Percentiles rank a stretch among this genome's conserved stretches.
Conservation (phyloP, 2,888 invertebrate species). For the Aphrophora alni region DNA sequence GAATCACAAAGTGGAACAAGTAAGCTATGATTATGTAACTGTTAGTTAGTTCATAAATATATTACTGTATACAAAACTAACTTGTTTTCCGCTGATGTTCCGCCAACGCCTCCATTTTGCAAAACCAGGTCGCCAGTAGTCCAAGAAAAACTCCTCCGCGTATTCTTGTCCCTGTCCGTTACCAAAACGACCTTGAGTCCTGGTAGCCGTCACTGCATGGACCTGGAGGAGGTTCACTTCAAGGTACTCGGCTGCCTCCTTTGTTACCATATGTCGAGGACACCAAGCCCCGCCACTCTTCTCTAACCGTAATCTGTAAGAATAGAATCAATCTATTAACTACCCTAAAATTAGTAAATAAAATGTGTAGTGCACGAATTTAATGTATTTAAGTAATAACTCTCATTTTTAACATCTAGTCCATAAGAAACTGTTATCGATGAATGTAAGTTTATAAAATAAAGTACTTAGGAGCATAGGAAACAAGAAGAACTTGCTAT, state of each 20-base stretch:
- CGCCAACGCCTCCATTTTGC: constrained; percentile 80
- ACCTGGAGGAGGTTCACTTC: constrained; percentile 78
- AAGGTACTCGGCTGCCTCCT: constrained; percentile 78
- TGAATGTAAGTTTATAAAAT: too few species aligned
- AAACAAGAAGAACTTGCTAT: too few species aligned
- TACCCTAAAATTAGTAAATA: too few species aligned
- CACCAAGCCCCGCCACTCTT: constrained; percentile 93
- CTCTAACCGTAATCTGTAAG: constrained; percentile 79
- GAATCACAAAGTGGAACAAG: too few species aligned
- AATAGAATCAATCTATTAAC: background rate
- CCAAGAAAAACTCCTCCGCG: constrained; percentile 81
- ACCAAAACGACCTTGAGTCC: constrained; percentile 90
- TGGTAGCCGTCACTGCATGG: constrained; percentile 81
- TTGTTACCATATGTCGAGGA: constrained; percentile 78
- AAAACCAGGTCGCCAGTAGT: constrained; percentile 76
- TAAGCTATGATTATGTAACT: too few species aligned
- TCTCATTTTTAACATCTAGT: too few species aligned
- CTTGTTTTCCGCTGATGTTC: constrained; percentile 77
- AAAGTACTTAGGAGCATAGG: too few species aligned
- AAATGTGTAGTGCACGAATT: too few species aligned
- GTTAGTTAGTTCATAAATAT: too few species aligned
- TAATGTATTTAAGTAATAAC: too few species aligned
- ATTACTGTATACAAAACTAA: constrained; percentile 58
- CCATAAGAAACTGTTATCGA: too few species aligned
- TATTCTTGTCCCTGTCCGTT: constrained; percentile 90